These are phyloP conservation scores for Cichladusa arquata DNA, from an alignment of 2,113 vertebrate genomes.

Conservation along the genomic window DNA sequence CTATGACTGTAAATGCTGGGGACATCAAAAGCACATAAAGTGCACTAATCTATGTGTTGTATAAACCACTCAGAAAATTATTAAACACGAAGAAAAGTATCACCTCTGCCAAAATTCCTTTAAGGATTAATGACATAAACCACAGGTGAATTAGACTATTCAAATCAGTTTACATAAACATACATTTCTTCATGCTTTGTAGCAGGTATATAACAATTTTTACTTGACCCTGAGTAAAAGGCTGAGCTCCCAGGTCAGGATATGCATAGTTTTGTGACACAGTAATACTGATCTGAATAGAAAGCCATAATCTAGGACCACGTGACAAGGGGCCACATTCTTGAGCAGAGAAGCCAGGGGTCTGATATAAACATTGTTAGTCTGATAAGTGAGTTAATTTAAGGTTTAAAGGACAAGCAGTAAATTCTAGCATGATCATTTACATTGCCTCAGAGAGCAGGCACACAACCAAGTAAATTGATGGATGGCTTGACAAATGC, in stretches of 20 bases:
- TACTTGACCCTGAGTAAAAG: background rate
- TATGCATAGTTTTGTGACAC: background rate
- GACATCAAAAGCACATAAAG: background rate
- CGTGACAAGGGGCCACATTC: background rate
- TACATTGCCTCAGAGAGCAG: background rate
- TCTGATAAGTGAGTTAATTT: constrained; percentile 58
- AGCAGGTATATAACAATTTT: background rate
- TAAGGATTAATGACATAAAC: background rate
- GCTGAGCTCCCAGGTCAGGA: background rate
- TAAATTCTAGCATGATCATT: constrained; percentile 24
- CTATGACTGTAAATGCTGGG: background rate
- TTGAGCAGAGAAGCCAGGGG: background rate
- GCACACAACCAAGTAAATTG: constrained; percentile 14
- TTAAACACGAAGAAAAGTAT: background rate
- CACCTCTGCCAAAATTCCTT: background rate
- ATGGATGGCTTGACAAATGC: background rate
- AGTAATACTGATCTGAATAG: constrained; percentile 42
- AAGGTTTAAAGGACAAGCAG: constrained; percentile 49
- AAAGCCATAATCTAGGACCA: constrained; percentile 9
- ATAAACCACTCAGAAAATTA: background rate
- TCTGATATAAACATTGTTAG: constrained; percentile 17
- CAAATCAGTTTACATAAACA: background rate
- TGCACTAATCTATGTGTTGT: background rate
- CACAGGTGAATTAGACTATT: background rate
- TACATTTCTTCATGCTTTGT: background rate